These are phyloP conservation scores for Conus ventricosus DNA, from an alignment of 1,140 invertebrate genomes.

Conservation along the genomic window DNA sequence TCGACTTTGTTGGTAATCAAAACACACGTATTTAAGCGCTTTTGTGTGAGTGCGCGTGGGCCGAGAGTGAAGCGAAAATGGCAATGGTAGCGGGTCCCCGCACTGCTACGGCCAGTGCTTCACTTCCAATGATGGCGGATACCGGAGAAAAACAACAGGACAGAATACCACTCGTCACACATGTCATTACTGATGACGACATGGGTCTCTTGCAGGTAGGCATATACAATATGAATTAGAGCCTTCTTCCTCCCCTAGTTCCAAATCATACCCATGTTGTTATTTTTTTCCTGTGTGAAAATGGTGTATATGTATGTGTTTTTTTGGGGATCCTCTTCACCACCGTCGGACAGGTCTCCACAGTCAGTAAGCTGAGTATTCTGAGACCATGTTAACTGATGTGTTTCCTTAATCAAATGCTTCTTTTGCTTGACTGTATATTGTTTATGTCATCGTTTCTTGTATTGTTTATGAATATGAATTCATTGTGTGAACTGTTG, in stretches of 20 bases:
- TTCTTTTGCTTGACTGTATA: too few species aligned
- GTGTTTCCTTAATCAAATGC: too few species aligned
- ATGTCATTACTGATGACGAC: conserved; percentile 73
- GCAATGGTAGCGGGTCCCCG: conserved; percentile 21
- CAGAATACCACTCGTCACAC: conserved; percentile 68
- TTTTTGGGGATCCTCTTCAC: too few species aligned
- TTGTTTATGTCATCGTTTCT: too few species aligned
- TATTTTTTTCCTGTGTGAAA: too few species aligned
- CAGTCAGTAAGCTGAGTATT: too few species aligned
- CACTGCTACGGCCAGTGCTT: neutral
- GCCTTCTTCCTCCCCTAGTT: neutral
- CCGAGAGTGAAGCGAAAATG: conserved; percentile 1
- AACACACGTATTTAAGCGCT: conserved; percentile 35
- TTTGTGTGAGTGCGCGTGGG: conserved; percentile 25
- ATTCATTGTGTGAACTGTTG: too few species aligned
- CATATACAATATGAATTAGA: neutral
- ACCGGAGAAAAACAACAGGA: conserved; percentile 25
- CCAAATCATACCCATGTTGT: too few species aligned
- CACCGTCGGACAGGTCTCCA: too few species aligned
- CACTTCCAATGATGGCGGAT: conserved; percentile 2
- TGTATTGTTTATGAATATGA: too few species aligned
- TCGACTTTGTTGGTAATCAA: neutral
- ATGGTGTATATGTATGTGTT: too few species aligned
- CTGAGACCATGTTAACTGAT: too few species aligned
- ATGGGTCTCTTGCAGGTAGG: conserved; percentile 67